Evolutionary conservation across 2,797 vertebrate genomes (phyloP).

Genomic region (Cercopithecus diana): DNA sequence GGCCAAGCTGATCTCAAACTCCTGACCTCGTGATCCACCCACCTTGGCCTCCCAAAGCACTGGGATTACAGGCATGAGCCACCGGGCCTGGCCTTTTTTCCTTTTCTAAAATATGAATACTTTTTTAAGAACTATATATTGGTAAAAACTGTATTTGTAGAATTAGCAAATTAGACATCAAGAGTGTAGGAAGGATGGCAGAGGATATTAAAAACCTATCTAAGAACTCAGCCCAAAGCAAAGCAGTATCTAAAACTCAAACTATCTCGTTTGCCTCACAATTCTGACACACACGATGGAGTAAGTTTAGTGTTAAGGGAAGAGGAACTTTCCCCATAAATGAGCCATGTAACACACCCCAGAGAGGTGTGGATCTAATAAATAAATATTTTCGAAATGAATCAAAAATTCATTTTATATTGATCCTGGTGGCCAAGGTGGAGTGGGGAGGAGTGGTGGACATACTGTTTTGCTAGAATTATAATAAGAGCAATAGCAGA

Average conservation of each 20-base stretch:
- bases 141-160: background rate
- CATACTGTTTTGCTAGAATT: background rate
- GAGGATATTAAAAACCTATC: background rate
- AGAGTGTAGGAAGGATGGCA: background rate
- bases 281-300: background rate
- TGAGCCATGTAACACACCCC: background rate
- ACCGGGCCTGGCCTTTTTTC: accelerated
- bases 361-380: background rate
- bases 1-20: background rate
- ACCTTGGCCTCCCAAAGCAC: background rate
- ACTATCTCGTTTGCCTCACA: background rate
- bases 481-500: background rate
- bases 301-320: accelerated
- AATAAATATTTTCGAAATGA: background rate
- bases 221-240: background rate
- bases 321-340: background rate
- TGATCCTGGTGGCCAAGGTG: background rate
- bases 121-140: background rate
- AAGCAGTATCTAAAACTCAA: background rate
- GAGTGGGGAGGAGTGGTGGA: background rate
- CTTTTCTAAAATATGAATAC: background rate
- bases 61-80: background rate
- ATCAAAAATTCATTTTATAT: background rate
- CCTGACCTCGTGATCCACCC: background rate
- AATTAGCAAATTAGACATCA: background rate